Percentiles rank a stretch among this genome's conserved stretches.
Evolutionary conservation across 2,113 vertebrate species (phyloP).

Genomic region (Cheirogaleus medius): DNA sequence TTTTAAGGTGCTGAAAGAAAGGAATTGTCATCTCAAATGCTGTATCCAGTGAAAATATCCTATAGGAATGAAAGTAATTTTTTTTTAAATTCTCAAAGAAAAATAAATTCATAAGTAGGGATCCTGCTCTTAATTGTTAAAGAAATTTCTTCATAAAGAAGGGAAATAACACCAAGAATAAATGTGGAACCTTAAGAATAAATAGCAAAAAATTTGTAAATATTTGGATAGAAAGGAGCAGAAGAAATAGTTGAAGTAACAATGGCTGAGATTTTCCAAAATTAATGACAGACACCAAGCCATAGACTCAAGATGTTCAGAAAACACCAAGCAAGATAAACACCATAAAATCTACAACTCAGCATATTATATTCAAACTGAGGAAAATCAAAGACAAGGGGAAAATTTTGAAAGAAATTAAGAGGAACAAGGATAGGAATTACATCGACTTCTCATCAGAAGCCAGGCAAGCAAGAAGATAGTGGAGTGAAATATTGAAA

Average conservation of each 20-base stretch:
- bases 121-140: background rate
- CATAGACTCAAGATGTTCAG: background rate
- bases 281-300: background rate
- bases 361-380: background rate
- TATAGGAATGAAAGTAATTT: background rate
- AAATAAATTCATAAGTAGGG: background rate
- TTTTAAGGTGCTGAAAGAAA: background rate
- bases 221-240: background rate
- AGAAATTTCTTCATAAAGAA: background rate
- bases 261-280: background rate
- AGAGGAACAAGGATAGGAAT: background rate
- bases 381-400: background rate
- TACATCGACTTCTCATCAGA: background rate
- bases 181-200: background rate
- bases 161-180: background rate
- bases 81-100: background rate
- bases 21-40: background rate
- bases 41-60: background rate
- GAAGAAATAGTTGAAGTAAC: background rate
- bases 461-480: background rate
- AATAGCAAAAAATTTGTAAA: background rate
- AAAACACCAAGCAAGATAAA: background rate
- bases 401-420: background rate
- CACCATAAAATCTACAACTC: background rate
- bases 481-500: background rate